Evolutionary conservation across 2,888 invertebrate species (phyloP), one percentile per base, ranked within the genome.

Genomic region (Ectemnius lituratus): DNA sequence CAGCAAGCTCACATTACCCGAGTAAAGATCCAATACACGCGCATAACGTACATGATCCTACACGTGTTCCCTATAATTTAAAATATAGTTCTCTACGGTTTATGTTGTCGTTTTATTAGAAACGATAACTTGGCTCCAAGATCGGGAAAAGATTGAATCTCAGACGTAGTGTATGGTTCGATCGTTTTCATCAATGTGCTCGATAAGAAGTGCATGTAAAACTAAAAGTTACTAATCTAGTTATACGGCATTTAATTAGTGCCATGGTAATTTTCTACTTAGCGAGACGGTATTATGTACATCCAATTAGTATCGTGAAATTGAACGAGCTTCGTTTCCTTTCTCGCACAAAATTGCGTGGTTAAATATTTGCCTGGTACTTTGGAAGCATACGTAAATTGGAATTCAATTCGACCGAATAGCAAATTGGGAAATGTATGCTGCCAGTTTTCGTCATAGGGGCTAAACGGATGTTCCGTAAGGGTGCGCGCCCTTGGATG

Each of bases 61-160:
- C 13, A 47, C 61, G 8, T 58, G n/a, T 20, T 45, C n/a, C 57
- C 56, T 46, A 60, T 57, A 11, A 61, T 59, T 49, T 58, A 6
- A 63, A 59, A 52, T 65, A 66, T 66, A 66, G 64, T 62, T 47
- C 69, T 16, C 60, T 13, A 16, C 16, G 28, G 58, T 20, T 61
- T 59, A 59, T 56, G 28, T 59, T 59, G 61, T 63, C 60, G 45
- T 56, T 58, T 73, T 73, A 73, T 73, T 70, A 70, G 62, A 66
- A 72, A 46, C 59, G 59, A 63, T 62, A 62, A 52, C 28, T 28
- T 13, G 2, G 20, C 58, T 58, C 5, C 37, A 13, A 58, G 14
- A 52, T 46, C 47, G 4, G 13, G 49, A 5, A 45, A n/a, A 60
- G 69, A 70, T 66, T 18, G 37, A 57, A 70, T 70, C 70, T 47